A percentile compares a stretch with the other conserved stretches of the same genome.
phyloP scores from a whole-genome alignment of 2,888 invertebrate species.

The Caenorhabditis doughertyi region DNA sequence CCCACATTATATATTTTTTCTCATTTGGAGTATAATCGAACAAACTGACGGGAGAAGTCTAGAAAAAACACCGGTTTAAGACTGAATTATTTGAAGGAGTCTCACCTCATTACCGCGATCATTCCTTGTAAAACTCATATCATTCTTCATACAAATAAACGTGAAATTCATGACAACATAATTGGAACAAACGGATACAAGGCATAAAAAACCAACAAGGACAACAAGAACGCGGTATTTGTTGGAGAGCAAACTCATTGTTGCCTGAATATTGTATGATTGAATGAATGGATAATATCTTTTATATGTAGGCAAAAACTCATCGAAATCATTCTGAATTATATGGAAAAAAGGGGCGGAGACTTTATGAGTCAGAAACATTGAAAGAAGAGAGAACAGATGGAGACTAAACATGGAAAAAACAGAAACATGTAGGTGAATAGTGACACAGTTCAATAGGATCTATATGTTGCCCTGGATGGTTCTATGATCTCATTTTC shows the following conservation, averaged over 20 bases:
- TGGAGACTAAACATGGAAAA: slow-evolving; percentile 48
- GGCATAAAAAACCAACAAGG: slow-evolving; percentile 67
- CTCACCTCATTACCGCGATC: slow-evolving; percentile 46
- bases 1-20: slow-evolving; percentile 75
- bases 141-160: slow-evolving; percentile 76
- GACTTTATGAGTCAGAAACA: slow-evolving; percentile 19
- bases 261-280: slow-evolving; percentile 20
- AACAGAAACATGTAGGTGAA: not conserved
- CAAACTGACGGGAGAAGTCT: slow-evolving; percentile 59
- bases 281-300: slow-evolving; percentile 20
- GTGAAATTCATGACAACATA: slow-evolving; percentile 77
- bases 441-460: slow-evolving; percentile 32
- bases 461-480: slow-evolving; percentile 5
- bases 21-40: slow-evolving; percentile 75
- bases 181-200: slow-evolving; percentile 73
- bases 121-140: slow-evolving; percentile 53
- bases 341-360: slow-evolving; percentile 35
- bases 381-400: slow-evolving; percentile 33
- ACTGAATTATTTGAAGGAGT: not conserved
- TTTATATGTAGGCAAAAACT: slow-evolving; percentile 29
- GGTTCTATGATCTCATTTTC: not conserved
- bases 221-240: slow-evolving; percentile 70
- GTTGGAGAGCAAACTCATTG: slow-evolving; percentile 48
- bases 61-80: not conserved
- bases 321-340: slow-evolving; percentile 30